phyloP scores from a whole-genome alignment of 1,140 invertebrate genomes.

The Mesaphorura yosii region DNA sequence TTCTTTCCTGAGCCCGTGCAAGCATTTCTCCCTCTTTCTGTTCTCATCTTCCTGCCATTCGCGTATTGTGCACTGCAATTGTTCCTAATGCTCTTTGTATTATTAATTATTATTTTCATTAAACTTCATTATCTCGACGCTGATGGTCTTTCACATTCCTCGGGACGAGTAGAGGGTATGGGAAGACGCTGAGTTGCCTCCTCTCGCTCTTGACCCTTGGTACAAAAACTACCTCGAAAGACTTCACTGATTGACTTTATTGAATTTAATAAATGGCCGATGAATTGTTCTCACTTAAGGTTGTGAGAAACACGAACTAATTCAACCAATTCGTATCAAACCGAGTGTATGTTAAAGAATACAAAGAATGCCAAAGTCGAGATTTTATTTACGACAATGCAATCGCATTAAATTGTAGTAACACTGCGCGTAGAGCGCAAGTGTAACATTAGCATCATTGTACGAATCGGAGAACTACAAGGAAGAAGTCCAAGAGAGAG shows the following conservation, averaged over 20 bases:
- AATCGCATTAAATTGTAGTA: too few relatives aligned
- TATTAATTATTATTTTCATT: slow-evolving; percentile 28
- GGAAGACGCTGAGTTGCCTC: neutral
- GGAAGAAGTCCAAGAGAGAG: neutral
- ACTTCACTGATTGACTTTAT: neutral
- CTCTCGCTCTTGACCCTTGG: neutral
- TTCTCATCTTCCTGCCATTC: too few relatives aligned
- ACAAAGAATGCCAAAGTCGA: too few relatives aligned
- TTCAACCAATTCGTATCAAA: neutral
- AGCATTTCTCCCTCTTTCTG: too few relatives aligned
- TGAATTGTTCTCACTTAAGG: neutral
- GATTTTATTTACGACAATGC: too few relatives aligned
- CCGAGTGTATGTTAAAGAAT: too few relatives aligned
- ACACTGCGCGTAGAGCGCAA: too few relatives aligned
- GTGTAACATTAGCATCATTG: neutral
- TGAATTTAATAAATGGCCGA: neutral
- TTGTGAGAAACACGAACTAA: neutral
- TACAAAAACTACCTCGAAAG: neutral
- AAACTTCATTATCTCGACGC: slow-evolving; percentile 24
- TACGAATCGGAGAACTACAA: neutral
- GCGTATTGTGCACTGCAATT: too few relatives aligned
- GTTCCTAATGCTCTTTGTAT: slow-evolving; percentile 25
- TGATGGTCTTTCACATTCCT: slow-evolving; percentile 20
- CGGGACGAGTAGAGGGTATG: neutral
- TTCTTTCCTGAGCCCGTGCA: too few relatives aligned